A percentile compares a stretch with the other conserved stretches of the same genome.
phyloP scores from a whole-genome alignment of 2,888 invertebrate species.

The Sussaba pulchella region DNA sequence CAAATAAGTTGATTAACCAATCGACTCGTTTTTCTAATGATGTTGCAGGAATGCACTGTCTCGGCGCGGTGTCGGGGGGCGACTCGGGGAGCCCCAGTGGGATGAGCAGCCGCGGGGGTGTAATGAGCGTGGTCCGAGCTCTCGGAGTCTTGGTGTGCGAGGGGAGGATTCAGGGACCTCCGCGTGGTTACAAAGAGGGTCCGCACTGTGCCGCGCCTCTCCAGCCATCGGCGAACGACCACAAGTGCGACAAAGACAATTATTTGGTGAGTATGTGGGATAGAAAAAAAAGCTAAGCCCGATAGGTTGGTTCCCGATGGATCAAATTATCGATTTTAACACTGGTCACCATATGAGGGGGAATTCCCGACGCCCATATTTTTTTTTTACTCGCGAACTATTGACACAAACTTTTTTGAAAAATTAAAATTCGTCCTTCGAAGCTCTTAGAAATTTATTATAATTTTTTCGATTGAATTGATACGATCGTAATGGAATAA shows the following conservation, averaged over 20 bases:
- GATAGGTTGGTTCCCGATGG: too few species aligned
- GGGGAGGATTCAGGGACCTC: constrained; percentile 83
- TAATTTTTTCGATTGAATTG: too few species aligned
- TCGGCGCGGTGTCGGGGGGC: constrained; percentile 81
- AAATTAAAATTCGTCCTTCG: too few species aligned
- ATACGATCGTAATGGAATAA: too few species aligned
- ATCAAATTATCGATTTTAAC: too few species aligned
- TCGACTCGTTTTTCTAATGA: background rate
- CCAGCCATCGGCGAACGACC: constrained; percentile 83
- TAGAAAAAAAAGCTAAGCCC: too few species aligned
- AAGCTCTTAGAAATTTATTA: too few species aligned
- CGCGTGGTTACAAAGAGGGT: constrained; percentile 88
- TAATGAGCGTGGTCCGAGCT: constrained; percentile 82
- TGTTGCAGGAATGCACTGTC: constrained; percentile 82
- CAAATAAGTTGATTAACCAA: background rate
- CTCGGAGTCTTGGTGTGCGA: constrained; percentile 83
- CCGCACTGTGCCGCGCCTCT: constrained; percentile 87
- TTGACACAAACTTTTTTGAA: too few species aligned
- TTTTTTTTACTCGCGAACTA: too few species aligned
- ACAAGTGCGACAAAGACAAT: constrained; percentile 85
- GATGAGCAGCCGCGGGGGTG: constrained; percentile 77
- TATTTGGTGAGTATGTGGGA: constrained; percentile 84
- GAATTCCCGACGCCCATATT: too few species aligned
- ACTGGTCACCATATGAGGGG: too few species aligned
- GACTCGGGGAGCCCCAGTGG: constrained; percentile 67